These are phyloP conservation scores for Holothuria scabra DNA, from an alignment of 53 echinoderm and acorn worm genomes.

Conservation along the genomic window DNA sequence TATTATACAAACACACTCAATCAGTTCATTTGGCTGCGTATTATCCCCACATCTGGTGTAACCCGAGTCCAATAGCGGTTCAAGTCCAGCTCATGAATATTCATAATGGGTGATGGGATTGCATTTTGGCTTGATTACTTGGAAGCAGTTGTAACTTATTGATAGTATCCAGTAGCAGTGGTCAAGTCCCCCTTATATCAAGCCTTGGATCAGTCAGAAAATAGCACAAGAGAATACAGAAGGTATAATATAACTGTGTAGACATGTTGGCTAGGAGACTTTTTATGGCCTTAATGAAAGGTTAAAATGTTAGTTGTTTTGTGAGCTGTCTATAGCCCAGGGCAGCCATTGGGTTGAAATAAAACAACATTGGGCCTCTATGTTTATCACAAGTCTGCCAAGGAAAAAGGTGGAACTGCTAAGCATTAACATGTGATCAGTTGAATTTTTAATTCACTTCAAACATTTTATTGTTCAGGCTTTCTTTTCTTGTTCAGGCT, in stretches of 20 bases:
- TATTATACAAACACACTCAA: conserved; percentile 21
- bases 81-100: conserved; percentile 36
- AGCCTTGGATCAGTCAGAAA: not conserved
- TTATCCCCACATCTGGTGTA: conserved; percentile 31
- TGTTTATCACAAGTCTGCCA: too few species aligned
- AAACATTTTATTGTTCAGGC: too few species aligned
- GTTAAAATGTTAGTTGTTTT: not conserved
- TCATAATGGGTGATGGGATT: not conserved
- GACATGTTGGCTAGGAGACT: not conserved
- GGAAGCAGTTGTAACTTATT: not conserved
- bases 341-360: too few species aligned
- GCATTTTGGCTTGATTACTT: conserved; percentile 4
- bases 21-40: not conserved
- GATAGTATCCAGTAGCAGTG: conserved; percentile 6
- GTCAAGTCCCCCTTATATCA: conserved; percentile 9
- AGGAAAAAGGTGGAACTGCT: too few species aligned
- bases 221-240: too few species aligned
- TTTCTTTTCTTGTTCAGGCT: too few species aligned
- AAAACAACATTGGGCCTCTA: too few species aligned
- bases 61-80: conserved; percentile 30
- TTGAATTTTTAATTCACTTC: too few species aligned
- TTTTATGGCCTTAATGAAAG: conserved; percentile 13
- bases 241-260: not conserved
- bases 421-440: too few species aligned
- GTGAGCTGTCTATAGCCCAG: too few species aligned